These are phyloP conservation scores for Gadus macrocephalus DNA, from an alignment of 2,113 vertebrate species.

Conservation along the genomic window DNA sequence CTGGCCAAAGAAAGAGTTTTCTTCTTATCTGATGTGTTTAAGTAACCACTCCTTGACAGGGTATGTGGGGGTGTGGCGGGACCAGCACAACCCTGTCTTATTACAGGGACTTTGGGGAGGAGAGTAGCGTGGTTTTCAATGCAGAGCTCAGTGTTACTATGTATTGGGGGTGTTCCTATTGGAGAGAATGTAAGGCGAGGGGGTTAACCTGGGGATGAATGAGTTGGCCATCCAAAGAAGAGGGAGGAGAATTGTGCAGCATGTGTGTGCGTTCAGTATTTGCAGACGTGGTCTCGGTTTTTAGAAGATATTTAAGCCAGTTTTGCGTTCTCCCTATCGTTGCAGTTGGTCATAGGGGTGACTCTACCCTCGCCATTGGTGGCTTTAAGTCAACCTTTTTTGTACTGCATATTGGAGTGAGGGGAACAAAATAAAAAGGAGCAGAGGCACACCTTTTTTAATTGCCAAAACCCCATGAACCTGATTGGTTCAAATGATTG, in stretches of 20 bases:
- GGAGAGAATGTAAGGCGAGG: background rate
- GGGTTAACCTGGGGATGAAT: constrained; percentile 50
- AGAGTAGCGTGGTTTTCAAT: no score
- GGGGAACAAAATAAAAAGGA: background rate
- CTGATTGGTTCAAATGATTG: background rate
- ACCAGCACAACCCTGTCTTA: no score
- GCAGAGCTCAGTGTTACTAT: no score
- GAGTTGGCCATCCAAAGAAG: constrained; percentile 51
- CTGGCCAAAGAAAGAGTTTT: background rate
- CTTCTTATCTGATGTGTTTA: no score
- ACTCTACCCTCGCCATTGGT: constrained; percentile 19
- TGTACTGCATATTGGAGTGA: background rate
- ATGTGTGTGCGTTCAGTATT: constrained; percentile 21
- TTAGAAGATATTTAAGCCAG: constrained; percentile 32
- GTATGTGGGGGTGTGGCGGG: no score
- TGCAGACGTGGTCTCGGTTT: constrained; percentile 40
- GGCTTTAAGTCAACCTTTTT: background rate
- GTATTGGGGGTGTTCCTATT: no score
- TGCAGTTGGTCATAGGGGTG: background rate
- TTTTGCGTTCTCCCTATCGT: constrained; percentile 9
- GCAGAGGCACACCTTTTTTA: background rate
- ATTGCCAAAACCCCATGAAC: constrained; percentile 27
- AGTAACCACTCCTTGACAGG: no score
- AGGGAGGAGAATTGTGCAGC: constrained; percentile 17
- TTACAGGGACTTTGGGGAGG: no score